Base-by-base conservation (phyloP, 2,888 invertebrate species). In the Drosophila pegasa region DNA sequence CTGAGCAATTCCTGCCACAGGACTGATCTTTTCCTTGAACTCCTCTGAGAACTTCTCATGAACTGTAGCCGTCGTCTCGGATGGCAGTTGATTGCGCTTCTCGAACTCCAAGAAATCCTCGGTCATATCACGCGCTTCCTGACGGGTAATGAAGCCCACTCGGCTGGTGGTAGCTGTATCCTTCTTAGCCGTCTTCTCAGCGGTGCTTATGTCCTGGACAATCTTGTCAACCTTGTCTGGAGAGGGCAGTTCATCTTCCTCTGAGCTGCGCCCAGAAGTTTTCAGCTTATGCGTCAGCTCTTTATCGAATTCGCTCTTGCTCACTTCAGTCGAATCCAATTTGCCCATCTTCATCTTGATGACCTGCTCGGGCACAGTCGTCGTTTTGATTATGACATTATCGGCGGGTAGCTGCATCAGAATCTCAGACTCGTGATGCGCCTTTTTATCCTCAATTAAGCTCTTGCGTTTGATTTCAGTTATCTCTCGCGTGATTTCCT, bases 401-500 rank as follows among this genome's bases (percentile, higher is more conserved):
- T 92, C 92, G 25, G 91, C 90, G 25, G 93, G 92, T 72, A 92
- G 87, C 69, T 92, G 93, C 87, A 93, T 90, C 71, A 92, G 82
- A 40, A 92, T 92, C 72, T 92, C 92, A 16, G 93, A 93, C 64
- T 92, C 92, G 33, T 92, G 92, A 20, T 91, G 90, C 0, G 93
- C 93, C 66, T 92, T 92, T 50, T 92, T 92, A 50, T 92, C 92
- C 69, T 92, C 92, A 50, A 92, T 93, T 20, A 92, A 82, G 58
- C 92, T 95, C 92, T 95, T 95, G 51, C 95, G 94, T 88, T 94
- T 95, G 33, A 95, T 95, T 91, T 95, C 94, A 60, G 94, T 94
- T 14, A 95, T 95, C 92, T 95, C 95, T 91, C 95, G 95, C 37
- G 95, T 94, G 40, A 95, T 95, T 93, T 96, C 95, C 81, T 94